Percentiles rank a stretch among this genome's conserved stretches.
phyloP scores from a whole-genome alignment of 2,888 invertebrate genomes.

The Minunthozetes semirufus region DNA sequence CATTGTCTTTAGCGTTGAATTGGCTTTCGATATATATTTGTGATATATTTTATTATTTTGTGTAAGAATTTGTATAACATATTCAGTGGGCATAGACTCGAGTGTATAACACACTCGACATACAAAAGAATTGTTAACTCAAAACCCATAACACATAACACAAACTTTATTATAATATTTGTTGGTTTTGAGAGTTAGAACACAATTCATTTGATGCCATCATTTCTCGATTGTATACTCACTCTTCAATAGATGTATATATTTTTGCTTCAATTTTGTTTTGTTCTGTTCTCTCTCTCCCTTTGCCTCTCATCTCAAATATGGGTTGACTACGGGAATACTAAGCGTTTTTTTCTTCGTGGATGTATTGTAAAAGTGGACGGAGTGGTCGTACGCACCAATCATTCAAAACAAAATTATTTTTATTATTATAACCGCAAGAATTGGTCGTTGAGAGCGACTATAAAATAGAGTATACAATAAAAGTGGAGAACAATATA shows the following conservation, averaged over 20 bases:
- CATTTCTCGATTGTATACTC: background rate
- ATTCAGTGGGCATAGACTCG: background rate
- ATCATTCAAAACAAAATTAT: background rate
- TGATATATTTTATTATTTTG: background rate
- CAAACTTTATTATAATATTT: slow-evolving; percentile 15
- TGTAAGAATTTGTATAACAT: background rate
- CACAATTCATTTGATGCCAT: background rate
- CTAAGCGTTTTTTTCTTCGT: background rate
- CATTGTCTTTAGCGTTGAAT: slow-evolving; percentile 1
- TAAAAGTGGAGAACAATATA: slow-evolving; percentile 7
- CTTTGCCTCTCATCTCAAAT: background rate
- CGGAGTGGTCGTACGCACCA: background rate
- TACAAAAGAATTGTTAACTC: background rate
- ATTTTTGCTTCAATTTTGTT: background rate
- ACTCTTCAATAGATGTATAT: background rate
- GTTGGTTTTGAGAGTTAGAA: background rate
- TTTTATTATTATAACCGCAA: slow-evolving; percentile 1
- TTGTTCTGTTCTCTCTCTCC: background rate
- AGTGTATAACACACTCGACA: background rate
- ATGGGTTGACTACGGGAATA: background rate
- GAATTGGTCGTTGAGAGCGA: background rate
- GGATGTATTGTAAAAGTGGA: background rate
- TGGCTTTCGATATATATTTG: background rate
- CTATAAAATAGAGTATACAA: slow-evolving; percentile 9
- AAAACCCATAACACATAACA: background rate